Evolutionary conservation across 2,797 vertebrate species (phyloP).

Genomic region (Phalanger gymnotis): DNA sequence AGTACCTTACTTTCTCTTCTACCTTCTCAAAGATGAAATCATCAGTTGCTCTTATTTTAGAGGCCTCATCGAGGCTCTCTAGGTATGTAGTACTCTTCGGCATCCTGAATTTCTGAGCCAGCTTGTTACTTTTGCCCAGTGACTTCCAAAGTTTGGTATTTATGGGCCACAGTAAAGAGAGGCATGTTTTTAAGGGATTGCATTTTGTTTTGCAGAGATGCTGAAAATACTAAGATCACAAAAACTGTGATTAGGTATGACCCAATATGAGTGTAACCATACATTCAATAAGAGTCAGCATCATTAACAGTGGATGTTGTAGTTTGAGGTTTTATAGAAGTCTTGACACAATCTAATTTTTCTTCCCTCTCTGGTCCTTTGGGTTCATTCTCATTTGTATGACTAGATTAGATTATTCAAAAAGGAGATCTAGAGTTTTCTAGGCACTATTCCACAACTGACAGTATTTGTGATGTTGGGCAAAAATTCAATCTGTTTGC

Average conservation of each 20-base stretch:
- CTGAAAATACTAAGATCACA: background rate
- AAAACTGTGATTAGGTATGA: background rate
- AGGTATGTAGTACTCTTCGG: background rate
- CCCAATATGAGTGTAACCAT: background rate
- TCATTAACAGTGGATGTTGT: background rate
- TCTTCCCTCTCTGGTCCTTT: background rate
- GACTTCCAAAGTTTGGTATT: background rate
- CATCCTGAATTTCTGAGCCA: background rate
- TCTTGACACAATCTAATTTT: background rate
- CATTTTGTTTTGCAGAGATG: background rate
- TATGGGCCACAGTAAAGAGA: background rate
- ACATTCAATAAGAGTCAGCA: background rate
- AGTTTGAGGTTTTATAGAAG: constrained; percentile 8
- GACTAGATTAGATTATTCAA: background rate
- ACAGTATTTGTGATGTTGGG: background rate
- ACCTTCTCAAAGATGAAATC: background rate
- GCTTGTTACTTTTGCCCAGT: background rate
- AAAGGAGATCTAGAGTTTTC: background rate
- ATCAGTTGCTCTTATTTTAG: background rate
- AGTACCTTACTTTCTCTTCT: background rate
- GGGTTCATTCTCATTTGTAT: background rate
- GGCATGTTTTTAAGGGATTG: background rate
- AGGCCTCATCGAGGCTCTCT: background rate
- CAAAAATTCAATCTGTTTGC: background rate
- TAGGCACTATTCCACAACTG: background rate